Conservation (phyloP, 2,888 invertebrate species). For the Vanessa cardui region DNA sequence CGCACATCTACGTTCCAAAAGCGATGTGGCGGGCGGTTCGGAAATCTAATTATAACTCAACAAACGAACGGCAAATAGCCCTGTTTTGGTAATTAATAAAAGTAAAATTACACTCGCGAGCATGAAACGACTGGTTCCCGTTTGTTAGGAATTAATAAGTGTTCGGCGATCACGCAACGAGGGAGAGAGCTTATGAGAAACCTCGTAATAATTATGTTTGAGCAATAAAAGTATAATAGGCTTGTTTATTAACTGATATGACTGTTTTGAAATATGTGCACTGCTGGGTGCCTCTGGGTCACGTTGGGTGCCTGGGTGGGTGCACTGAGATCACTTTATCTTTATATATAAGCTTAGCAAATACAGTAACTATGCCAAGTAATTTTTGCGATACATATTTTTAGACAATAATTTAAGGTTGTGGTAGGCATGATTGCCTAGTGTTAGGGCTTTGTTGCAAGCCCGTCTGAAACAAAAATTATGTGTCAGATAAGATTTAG, state of each 20-base stretch:
- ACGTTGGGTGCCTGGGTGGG: no score
- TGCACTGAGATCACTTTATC: no score
- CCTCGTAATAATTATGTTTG: neutral
- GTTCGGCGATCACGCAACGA: conserved; percentile 40
- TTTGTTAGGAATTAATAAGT: conserved; percentile 37
- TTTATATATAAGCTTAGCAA: no score
- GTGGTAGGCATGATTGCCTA: no score
- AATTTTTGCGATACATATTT: no score
- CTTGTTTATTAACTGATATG: neutral
- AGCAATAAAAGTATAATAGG: neutral
- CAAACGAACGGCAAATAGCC: conserved; percentile 44
- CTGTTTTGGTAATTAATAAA: conserved; percentile 49
- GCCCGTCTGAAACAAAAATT: no score
- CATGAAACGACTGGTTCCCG: conserved; percentile 37
- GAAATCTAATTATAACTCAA: conserved; percentile 49
- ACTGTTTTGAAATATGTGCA: no score
- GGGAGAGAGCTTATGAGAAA: neutral
- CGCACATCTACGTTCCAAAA: conserved; percentile 24
- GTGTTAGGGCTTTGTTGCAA: no score
- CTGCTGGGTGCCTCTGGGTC: no score
- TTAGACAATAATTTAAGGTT: no score
- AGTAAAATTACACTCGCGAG: conserved; percentile 40
- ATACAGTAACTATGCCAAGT: no score
- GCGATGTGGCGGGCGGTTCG: conserved; percentile 40
- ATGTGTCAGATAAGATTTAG: no score